Evolutionary conservation across 1,140 invertebrate genomes (phyloP).

Genomic region (Muscidifurax raptorellus): DNA sequence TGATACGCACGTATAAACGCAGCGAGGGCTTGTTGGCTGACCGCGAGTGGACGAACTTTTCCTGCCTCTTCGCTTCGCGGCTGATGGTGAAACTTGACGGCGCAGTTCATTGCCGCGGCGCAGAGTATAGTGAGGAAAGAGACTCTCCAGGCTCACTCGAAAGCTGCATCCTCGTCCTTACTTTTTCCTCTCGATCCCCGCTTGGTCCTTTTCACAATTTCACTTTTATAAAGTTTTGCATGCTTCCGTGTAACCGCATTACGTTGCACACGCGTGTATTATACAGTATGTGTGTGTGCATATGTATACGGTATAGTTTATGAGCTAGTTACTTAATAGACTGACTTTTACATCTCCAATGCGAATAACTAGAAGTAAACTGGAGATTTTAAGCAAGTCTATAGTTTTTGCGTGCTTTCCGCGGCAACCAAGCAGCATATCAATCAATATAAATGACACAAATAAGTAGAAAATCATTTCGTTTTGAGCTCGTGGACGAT

Average conservation of each 20-base stretch:
- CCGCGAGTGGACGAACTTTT: conserved; percentile 12
- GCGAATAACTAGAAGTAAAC: too few species aligned
- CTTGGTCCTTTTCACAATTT: background rate
- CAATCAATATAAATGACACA: too few species aligned
- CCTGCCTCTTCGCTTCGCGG: background rate
- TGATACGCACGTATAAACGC: conserved; percentile 22
- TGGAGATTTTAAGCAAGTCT: too few species aligned
- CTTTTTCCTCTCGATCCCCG: too few species aligned
- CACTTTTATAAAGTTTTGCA: background rate
- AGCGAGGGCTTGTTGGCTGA: conserved; percentile 11
- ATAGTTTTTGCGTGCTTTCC: too few species aligned
- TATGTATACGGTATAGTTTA: too few species aligned
- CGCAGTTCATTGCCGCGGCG: background rate
- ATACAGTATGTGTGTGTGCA: too few species aligned
- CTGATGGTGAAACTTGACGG: background rate
- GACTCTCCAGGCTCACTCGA: background rate
- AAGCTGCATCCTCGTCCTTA: background rate
- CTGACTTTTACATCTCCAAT: too few species aligned
- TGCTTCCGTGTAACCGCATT: background rate
- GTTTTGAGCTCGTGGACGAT: too few species aligned
- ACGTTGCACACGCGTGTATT: background rate
- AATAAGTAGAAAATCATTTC: too few species aligned
- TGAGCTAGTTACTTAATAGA: too few species aligned
- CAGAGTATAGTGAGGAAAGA: background rate
- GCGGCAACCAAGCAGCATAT: too few species aligned